These are phyloP conservation scores for Odontesthes bonariensis DNA, from an alignment of 2,113 vertebrate species.

Conservation along the genomic window DNA sequence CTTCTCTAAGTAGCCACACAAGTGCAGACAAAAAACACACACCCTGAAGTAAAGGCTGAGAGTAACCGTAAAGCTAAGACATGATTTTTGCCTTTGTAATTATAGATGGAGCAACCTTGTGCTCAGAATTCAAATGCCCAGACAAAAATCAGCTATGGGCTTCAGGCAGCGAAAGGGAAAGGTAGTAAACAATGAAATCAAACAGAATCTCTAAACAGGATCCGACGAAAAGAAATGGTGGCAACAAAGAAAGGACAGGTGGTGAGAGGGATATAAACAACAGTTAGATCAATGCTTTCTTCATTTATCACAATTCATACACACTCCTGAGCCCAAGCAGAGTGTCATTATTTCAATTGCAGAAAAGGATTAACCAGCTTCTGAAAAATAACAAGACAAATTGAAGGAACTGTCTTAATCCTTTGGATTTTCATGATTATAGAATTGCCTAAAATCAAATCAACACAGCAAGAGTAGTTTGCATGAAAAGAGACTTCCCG, in stretches of 20 bases:
- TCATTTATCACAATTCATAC: slow-evolving; percentile 27
- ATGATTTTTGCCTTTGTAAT: slow-evolving; percentile 41
- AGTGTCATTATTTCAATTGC: slow-evolving; percentile 27
- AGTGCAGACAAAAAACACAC: slow-evolving; percentile 25
- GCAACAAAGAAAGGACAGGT: slow-evolving; percentile 23
- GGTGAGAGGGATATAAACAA: not conserved
- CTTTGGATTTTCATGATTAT: slow-evolving; percentile 35
- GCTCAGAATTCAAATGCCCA: slow-evolving; percentile 9
- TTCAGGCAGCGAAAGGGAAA: slow-evolving; percentile 19
- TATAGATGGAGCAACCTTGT: slow-evolving; percentile 24
- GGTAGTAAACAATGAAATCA: slow-evolving; percentile 48
- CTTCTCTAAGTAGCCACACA: slow-evolving; percentile 17
- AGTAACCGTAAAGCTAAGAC: slow-evolving; percentile 19
- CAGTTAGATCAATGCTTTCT: slow-evolving; percentile 38
- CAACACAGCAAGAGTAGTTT: not conserved
- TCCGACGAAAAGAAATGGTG: slow-evolving; percentile 27
- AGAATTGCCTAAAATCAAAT: slow-evolving; percentile 12
- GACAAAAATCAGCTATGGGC: not conserved
- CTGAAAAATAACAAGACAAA: slow-evolving; percentile 18
- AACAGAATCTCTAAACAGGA: slow-evolving; percentile 49
- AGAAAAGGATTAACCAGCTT: slow-evolving; percentile 23
- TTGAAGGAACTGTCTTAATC: slow-evolving; percentile 24
- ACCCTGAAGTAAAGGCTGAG: not conserved
- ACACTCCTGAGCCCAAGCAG: slow-evolving; percentile 8
- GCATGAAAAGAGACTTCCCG: not conserved